Base-by-base conservation (phyloP, 2,113 vertebrate genomes). In the Gallinago undulata region DNA sequence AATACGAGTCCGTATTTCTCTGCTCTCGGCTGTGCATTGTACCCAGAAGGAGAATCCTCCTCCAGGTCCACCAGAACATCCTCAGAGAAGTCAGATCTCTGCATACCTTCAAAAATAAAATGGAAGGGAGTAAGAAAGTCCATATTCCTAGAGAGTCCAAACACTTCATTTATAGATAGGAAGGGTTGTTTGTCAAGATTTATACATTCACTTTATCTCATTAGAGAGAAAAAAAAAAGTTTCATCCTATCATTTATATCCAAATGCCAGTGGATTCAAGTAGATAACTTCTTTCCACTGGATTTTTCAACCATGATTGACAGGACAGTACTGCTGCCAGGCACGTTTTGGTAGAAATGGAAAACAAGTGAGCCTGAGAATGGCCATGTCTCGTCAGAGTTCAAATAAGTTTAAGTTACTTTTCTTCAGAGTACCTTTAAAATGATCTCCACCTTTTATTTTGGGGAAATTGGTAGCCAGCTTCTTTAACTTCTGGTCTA, bases 111-210 rank as follows among this genome's bases (percentile, higher is more conserved):
- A 33, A 19, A 66, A 73, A 84, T 19, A 41, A 97, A 68, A 23
- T 93, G 13, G 50, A 94, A 23, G 51, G 94, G 7, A 95, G 85
- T 90, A 97, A 86, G 53, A 62, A 69, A n/a, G 89, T 87, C 55
- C 67, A 86, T 51, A 87, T 87, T 55, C 70, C 82, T 39, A 91
- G 88, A 83, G 63, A 97, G 76, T 95, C 92, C 35, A 76, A 92
- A 64, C 86, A 97, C 59, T 85, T 97, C 57, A 78, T 90, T 55
- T 95, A 98, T 50, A 97, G 47, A 80, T 94, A 19, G 87, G 96
- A 57, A 93, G 78, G 74, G 88, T 57, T 69, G 11, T 57, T 79
- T 76, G 17, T 50, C 47, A 72, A 59, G 50, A 74, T 57, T 82
- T 64, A 69, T 45, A 35, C 19, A 69, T 19, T 39, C 30, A 31